These are phyloP conservation scores for Coregonus clupeaformis DNA, from an alignment of 2,113 vertebrate species.

Conservation along the genomic window DNA sequence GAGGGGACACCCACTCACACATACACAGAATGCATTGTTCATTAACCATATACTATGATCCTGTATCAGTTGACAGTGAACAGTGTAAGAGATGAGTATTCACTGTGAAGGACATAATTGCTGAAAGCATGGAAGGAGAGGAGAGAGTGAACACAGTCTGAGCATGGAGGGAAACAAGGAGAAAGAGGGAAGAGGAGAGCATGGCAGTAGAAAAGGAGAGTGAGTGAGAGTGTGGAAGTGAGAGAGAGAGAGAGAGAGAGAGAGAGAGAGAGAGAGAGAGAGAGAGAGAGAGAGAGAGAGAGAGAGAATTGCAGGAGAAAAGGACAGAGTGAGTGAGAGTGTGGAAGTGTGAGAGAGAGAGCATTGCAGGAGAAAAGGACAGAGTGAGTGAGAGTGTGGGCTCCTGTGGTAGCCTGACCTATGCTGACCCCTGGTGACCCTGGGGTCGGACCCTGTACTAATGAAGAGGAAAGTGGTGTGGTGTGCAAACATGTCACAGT, in stretches of 20 bases:
- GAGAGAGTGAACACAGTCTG: not conserved
- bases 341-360: not conserved
- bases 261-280: no score
- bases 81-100: no score
- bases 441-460: constrained; percentile 30
- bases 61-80: no score
- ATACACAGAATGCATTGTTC: no score
- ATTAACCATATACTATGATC: no score
- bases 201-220: no score
- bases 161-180: not conserved
- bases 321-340: not conserved
- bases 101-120: no score
- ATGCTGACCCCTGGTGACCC: constrained; percentile 58
- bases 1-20: no score
- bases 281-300: not conserved
- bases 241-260: constrained; percentile 3
- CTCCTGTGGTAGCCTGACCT: constrained; percentile 52
- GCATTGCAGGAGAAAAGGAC: not conserved
- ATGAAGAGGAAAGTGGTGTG: constrained; percentile 57
- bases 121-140: not conserved
- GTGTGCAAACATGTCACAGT: constrained; percentile 40
- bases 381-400: not conserved
- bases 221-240: not conserved
- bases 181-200: constrained; percentile 2
- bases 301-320: not conserved